A percentile compares a stretch with the other conserved stretches of the same genome.
Conservation (phyloP, 2,888 invertebrate genomes). For the Papilio gigon region DNA sequence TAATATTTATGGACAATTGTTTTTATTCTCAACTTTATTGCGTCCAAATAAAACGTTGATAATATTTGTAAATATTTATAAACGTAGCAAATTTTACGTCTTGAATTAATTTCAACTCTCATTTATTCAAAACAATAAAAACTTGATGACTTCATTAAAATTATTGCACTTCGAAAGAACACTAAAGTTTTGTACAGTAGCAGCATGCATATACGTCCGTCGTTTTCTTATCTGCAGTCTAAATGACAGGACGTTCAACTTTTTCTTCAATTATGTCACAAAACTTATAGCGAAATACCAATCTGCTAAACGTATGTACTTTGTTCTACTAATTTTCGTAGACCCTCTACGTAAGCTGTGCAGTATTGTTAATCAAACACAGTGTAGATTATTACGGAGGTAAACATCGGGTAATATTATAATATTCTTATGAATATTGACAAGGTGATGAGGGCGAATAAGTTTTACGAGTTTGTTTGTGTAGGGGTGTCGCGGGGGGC, state of each 20-base stretch:
- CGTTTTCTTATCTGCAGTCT: background rate
- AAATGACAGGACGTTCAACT: background rate
- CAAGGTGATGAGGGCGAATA: conserved; percentile 36
- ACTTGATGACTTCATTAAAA: conserved; percentile 1
- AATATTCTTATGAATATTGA: conserved; percentile 38
- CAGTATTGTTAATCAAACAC: conserved; percentile 10
- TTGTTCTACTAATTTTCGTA: conserved; percentile 10
- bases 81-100: background rate
- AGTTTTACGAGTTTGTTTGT: conserved; percentile 48
- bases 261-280: no score
- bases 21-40: background rate
- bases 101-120: conserved; percentile 8
- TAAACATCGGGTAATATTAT: conserved; percentile 32
- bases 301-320: background rate
- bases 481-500: conserved; percentile 36
- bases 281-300: background rate
- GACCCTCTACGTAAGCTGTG: conserved; percentile 8
- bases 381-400: background rate
- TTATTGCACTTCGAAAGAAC: background rate
- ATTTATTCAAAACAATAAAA: background rate
- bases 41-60: background rate
- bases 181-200: background rate
- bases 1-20: background rate
- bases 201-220: background rate
- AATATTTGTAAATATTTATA: background rate